Evolutionary conservation across 2,888 invertebrate species (phyloP).

Genomic region (Trachelus iudaicus): DNA sequence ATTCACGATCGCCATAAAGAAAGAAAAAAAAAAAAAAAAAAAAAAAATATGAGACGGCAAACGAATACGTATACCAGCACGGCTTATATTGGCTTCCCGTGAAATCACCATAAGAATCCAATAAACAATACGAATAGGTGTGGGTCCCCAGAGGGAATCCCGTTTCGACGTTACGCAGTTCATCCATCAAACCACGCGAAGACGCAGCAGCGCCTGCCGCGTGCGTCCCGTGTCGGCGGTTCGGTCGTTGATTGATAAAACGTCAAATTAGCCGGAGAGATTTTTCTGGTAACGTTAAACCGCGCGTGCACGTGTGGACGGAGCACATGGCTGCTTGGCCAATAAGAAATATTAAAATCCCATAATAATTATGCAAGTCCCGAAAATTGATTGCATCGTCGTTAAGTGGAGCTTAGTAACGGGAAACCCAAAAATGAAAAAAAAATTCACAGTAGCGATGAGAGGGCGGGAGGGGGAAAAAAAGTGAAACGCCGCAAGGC

Average conservation of each 20-base stretch:
- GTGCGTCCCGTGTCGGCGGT: constrained; percentile 27
- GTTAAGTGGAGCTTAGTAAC: no score
- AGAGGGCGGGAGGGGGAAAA: no score
- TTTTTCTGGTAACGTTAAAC: constrained; percentile 34
- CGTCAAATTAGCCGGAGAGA: constrained; percentile 55
- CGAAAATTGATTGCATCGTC: no score
- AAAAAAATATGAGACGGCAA: constrained; percentile 8
- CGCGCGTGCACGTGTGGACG: neutral
- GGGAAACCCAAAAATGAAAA: no score
- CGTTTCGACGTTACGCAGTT: constrained; percentile 48
- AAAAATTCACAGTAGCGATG: no score
- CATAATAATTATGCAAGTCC: no score
- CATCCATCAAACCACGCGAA: constrained; percentile 48
- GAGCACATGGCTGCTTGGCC: no score
- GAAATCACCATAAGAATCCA: constrained; percentile 55
- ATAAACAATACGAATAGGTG: constrained; percentile 51
- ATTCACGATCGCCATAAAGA: neutral
- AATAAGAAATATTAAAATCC: no score
- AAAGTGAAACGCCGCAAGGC: no score
- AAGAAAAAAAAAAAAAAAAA: neutral
- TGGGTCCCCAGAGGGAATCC: constrained; percentile 35
- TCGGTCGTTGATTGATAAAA: constrained; percentile 58
- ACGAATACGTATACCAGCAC: constrained; percentile 14
- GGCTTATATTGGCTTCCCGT: constrained; percentile 32
- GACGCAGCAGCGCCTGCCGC: constrained; percentile 18